phyloP scores from a whole-genome alignment of 2,888 invertebrate genomes.

The Aethes cnicana region DNA sequence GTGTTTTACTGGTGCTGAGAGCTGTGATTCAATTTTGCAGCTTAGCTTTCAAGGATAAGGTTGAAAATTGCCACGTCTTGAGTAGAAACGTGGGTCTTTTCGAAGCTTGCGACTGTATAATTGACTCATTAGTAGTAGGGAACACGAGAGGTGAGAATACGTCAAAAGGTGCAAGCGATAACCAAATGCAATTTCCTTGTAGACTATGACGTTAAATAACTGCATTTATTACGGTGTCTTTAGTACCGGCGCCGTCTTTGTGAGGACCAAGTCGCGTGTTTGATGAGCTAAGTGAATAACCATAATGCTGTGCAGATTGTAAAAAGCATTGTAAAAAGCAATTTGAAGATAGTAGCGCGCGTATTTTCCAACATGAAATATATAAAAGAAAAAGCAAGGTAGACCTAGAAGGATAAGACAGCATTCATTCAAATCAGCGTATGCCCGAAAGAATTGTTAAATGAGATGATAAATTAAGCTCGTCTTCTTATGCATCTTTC shows the following conservation, averaged over 20 bases:
- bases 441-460: no score
- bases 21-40: slow-evolving; percentile 23
- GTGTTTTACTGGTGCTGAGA: slow-evolving; percentile 38
- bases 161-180: slow-evolving; percentile 65
- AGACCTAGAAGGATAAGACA: no score
- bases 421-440: no score
- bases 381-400: no score
- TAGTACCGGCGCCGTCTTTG: slow-evolving; percentile 42
- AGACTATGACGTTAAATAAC: slow-evolving; percentile 54
- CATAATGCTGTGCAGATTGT: background rate
- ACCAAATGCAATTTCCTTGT: slow-evolving; percentile 65
- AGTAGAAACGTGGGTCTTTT: slow-evolving; percentile 33
- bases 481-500: no score
- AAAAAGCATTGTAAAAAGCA: background rate
- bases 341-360: no score
- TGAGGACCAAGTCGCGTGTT: slow-evolving; percentile 39
- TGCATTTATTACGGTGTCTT: slow-evolving; percentile 47
- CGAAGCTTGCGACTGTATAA: slow-evolving; percentile 47
- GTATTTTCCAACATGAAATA: no score
- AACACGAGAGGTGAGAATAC: slow-evolving; percentile 64
- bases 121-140: slow-evolving; percentile 68
- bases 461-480: no score
- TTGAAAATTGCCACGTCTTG: background rate
- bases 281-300: slow-evolving; percentile 16
- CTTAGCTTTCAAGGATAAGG: slow-evolving; percentile 13